phyloP scores from a whole-genome alignment of 1,140 invertebrate species.

The Leguminivora glycinivorella region DNA sequence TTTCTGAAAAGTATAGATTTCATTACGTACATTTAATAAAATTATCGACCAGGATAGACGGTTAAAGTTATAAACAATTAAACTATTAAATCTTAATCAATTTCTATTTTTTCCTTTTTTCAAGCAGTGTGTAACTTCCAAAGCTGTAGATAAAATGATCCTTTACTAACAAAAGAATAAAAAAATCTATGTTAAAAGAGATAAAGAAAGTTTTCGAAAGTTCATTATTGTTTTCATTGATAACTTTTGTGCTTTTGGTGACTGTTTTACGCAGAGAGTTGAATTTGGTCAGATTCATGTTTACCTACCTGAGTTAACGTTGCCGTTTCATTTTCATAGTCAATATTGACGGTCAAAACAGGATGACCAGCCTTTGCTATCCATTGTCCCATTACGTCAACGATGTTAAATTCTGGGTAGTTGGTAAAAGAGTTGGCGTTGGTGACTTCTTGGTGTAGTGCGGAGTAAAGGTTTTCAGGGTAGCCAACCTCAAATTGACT shows the following conservation, averaged over 20 bases:
- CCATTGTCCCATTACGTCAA: constrained; percentile 84
- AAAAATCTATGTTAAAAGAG: no score
- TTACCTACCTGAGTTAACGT: constrained; percentile 73
- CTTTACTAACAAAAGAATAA: no score
- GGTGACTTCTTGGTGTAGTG: constrained; percentile 77
- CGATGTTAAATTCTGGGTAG: constrained; percentile 55
- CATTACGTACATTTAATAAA: background rate
- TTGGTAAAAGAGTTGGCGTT: constrained; percentile 46
- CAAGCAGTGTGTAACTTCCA: no score
- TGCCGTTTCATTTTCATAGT: constrained; percentile 63
- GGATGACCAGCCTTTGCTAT: constrained; percentile 85
- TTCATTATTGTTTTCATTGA: no score
- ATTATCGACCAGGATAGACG: no score
- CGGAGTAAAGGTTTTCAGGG: constrained; percentile 82
- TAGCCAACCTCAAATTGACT: constrained; percentile 80
- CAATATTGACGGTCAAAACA: constrained; percentile 78
- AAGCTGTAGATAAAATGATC: no score
- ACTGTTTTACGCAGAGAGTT: no score
- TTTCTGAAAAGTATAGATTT: constrained; percentile 50
- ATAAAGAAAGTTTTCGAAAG: no score
- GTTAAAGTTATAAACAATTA: no score
- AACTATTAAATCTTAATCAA: no score
- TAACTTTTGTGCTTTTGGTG: no score
- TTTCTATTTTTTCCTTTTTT: no score
- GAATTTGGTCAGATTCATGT: background rate